phyloP scores from a whole-genome alignment of 1,140 invertebrate species.

The Euura lappo region DNA sequence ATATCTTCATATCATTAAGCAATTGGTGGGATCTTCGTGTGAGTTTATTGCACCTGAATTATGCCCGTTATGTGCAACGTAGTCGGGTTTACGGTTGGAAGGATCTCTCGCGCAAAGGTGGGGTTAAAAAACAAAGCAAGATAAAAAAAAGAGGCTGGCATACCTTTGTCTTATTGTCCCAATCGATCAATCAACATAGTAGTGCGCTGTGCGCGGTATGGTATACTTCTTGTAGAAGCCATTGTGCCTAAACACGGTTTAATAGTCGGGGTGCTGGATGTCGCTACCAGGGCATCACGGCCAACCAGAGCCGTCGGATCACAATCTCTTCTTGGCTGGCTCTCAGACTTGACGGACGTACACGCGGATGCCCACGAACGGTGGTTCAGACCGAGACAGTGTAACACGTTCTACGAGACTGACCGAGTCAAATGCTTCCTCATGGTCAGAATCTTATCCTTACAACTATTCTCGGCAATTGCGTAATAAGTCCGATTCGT shows the following conservation, averaged over 20 bases:
- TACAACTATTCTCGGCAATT: too few relatives aligned
- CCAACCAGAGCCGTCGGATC: conserved; percentile 10
- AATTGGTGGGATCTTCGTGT: too few relatives aligned
- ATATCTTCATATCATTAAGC: too few relatives aligned
- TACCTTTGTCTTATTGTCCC: conserved; percentile 8
- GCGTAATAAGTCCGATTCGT: too few relatives aligned
- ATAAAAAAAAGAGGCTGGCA: background rate
- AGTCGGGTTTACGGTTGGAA: background rate
- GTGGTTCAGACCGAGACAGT: too few relatives aligned
- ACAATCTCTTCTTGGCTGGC: conserved; percentile 8
- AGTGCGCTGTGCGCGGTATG: background rate
- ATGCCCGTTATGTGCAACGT: too few relatives aligned
- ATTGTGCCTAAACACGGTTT: conserved; percentile 13
- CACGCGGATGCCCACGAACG: too few relatives aligned
- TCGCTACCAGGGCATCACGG: conserved; percentile 14
- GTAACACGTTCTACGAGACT: too few relatives aligned
- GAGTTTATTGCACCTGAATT: too few relatives aligned
- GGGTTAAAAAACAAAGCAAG: background rate
- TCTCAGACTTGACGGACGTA: background rate
- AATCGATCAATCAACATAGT: conserved; percentile 13
- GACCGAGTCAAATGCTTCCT: too few relatives aligned
- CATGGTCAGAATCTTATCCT: too few relatives aligned
- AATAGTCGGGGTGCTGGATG: conserved; percentile 14
- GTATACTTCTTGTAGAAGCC: conserved; percentile 13
- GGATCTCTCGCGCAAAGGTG: background rate